Base-by-base conservation (phyloP, 2,113 vertebrate genomes). In the Amphiprion ocellaris region DNA sequence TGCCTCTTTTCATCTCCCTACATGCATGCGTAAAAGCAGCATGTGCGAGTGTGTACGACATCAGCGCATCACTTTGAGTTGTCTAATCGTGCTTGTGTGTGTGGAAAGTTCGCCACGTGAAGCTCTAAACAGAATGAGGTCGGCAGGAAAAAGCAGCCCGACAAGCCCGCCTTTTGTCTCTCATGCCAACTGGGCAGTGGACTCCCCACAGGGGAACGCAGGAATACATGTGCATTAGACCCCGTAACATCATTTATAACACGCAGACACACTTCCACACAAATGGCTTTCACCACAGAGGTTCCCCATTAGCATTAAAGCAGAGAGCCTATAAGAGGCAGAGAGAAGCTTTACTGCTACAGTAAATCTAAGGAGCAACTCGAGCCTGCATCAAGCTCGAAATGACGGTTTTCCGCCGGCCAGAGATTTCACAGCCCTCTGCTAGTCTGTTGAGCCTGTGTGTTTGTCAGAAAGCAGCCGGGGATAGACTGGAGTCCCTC, bases 271-370 rank as follows among this genome's bases (percentile, higher is more conserved):
- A 67, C 81, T 90, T 83, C 24, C 77, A 90, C 79, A 88, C 79
- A 87, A 87, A 90, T 87, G 74, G 83, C 82, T 87, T 83, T 91
- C 85, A 87, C 87, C 90, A 70, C 89, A 87, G 78, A 82, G 82
- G 81, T 76, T 77, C 80, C 70, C 89, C 86, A 91, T 90, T 83
- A 84, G 82, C 83, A 79, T 90, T 80, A 91, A 71, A 73, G 79
- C 21, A 77, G 73, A 76, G 64, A 65, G 68, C 70, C 55, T 52
- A 14, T n/a, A 44, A 77, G 72, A 52, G 49, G 63, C 10, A 21
- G 65, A 16, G 78, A 65, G 63, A 41, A 33, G 81, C 77, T 75
- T 63, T 73, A 74, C 69, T 55, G 63, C 72, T 74, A 74, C 53
- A 69, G 76, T 82, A 83, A 79, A 89, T 89, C 86, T 77, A 54